Evolutionary conservation across 2,113 vertebrate species (phyloP).

Genomic region (Oceanodroma tethys): DNA sequence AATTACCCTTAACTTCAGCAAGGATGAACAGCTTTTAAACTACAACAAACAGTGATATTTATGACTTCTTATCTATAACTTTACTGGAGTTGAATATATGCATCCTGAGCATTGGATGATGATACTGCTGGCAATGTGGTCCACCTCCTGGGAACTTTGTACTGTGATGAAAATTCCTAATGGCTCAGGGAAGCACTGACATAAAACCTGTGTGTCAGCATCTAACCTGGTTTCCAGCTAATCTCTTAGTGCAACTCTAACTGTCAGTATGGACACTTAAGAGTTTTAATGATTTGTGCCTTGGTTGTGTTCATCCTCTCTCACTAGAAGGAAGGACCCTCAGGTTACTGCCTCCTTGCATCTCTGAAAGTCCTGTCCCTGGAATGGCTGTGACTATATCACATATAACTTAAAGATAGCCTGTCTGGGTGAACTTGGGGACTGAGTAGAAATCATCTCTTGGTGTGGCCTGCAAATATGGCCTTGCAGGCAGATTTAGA

Average conservation of each 20-base stretch:
- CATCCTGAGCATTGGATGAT: not conserved
- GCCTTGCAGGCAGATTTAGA: not conserved
- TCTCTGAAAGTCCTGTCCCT: not conserved
- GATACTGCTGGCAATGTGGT: not conserved
- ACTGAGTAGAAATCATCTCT: not conserved
- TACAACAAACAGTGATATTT: not conserved
- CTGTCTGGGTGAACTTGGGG: not conserved
- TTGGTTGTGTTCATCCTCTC: not conserved
- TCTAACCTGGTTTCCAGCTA: not conserved
- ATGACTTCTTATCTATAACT: not conserved
- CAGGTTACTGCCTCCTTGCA: not conserved
- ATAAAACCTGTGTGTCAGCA: not conserved
- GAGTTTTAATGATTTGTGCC: not conserved
- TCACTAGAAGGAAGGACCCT: not conserved
- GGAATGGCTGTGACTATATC: not conserved
- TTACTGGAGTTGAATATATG: not conserved
- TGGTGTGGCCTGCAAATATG: not conserved
- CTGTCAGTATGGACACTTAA: not conserved
- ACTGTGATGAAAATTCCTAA: not conserved
- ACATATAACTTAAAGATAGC: not conserved
- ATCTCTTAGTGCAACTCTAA: not conserved
- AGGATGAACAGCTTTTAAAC: not conserved
- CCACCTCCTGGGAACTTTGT: not conserved
- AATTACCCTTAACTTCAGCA: not conserved
- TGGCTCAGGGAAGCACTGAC: not conserved